Percentiles rank a stretch among this genome's conserved stretches.
phyloP scores from a whole-genome alignment of 2,888 invertebrate genomes.

The Phasia obesa region DNA sequence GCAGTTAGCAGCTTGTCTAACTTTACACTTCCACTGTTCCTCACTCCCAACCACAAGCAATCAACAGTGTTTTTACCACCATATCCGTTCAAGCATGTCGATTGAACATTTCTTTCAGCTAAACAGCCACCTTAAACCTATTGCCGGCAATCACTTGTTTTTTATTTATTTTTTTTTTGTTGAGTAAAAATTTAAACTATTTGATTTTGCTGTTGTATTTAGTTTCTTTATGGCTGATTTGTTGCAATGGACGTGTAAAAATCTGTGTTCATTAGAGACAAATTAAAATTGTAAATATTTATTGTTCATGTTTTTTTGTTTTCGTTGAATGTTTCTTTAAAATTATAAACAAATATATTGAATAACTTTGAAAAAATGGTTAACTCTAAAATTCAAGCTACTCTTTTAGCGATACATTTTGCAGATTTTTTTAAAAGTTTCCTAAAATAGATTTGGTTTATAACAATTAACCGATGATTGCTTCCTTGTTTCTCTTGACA shows the following conservation, averaged over 20 bases:
- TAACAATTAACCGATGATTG: conserved; percentile 18
- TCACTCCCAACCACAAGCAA: conserved; percentile 1
- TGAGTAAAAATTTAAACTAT: conserved; percentile 49
- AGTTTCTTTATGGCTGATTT: conserved; percentile 56
- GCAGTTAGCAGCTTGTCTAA: not conserved
- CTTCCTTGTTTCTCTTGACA: conserved; percentile 16
- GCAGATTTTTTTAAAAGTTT: conserved; percentile 38
- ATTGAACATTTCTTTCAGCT: not conserved
- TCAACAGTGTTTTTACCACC: conserved; percentile 2
- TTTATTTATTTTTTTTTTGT: too few species aligned
- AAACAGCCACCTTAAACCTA: conserved; percentile 11
- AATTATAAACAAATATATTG: not conserved
- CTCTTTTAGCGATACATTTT: conserved; percentile 29
- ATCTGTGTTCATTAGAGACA: conserved; percentile 71
- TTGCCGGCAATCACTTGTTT: conserved; percentile 34
- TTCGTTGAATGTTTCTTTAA: not conserved
- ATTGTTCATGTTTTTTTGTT: conserved; percentile 15
- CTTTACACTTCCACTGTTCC: conserved; percentile 2
- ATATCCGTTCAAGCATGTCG: conserved; percentile 33
- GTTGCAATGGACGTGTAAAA: conserved; percentile 67
- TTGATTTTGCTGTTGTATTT: conserved; percentile 29
- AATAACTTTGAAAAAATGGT: too few species aligned
- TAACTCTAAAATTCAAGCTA: too few species aligned
- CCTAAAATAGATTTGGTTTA: conserved; percentile 20
- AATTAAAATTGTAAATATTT: conserved; percentile 65